Conservation (phyloP, 1,140 invertebrate species). For the Listronotus bonariensis region DNA sequence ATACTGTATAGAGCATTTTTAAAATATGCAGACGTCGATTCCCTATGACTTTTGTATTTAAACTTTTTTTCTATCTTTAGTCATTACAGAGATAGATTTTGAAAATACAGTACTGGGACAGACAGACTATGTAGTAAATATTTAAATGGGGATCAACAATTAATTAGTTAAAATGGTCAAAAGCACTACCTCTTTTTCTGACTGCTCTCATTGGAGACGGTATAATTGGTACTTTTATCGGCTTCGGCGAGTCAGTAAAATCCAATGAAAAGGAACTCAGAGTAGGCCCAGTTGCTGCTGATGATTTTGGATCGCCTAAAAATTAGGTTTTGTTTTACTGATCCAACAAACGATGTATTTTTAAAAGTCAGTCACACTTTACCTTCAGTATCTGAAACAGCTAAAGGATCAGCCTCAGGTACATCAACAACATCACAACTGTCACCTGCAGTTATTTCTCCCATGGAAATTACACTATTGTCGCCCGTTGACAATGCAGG, state of each 20-base stretch:
- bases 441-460: slow-evolving; percentile 23
- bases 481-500: slow-evolving; percentile 6
- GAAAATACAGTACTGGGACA: too few species aligned
- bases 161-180: too few species aligned
- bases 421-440: slow-evolving; percentile 20
- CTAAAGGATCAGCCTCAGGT: slow-evolving; percentile 34
- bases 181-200: slow-evolving; percentile 38
- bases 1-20: too few species aligned
- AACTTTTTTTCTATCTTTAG: too few species aligned
- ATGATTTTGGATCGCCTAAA: neutral
- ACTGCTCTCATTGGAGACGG: slow-evolving; percentile 34
- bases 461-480: slow-evolving; percentile 5
- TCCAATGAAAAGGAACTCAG: slow-evolving; percentile 38
- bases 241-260: slow-evolving; percentile 54
- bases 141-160: too few species aligned
- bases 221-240: slow-evolving; percentile 23
- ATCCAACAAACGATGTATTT: too few species aligned
- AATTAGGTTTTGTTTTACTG: too few species aligned
- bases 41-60: too few species aligned
- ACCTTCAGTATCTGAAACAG: slow-evolving; percentile 34
- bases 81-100: too few species aligned
- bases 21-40: too few species aligned
- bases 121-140: too few species aligned
- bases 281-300: neutral
- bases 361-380: neutral